Conservation (phyloP, 2,113 vertebrate species). For the Sceloporus tristichus region DNA sequence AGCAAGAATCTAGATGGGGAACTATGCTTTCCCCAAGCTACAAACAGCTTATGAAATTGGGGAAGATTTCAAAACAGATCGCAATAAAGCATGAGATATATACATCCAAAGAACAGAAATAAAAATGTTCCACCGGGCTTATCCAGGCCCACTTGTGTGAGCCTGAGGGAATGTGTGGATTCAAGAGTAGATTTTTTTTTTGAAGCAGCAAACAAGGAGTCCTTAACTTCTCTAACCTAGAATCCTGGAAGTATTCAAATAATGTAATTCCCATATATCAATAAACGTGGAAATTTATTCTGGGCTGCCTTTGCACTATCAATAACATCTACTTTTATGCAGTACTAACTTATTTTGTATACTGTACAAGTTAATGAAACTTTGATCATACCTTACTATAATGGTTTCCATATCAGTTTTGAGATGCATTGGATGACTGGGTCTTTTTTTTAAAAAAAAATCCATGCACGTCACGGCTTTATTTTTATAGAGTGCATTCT, state of each 20-base stretch:
- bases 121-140: too few relatives aligned
- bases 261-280: background rate
- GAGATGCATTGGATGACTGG: constrained; percentile 30
- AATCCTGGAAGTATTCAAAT: background rate
- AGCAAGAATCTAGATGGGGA: too few relatives aligned
- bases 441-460: background rate
- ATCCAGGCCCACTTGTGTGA: background rate
- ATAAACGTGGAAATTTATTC: constrained; percentile 2
- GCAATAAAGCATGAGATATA: background rate
- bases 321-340: constrained; percentile 2
- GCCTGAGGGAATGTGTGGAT: background rate
- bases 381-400: background rate
- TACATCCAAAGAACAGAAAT: background rate
- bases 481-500: constrained; percentile 9
- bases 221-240: background rate
- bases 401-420: constrained; percentile 21
- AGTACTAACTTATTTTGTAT: constrained; percentile 21
- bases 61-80: too few relatives aligned
- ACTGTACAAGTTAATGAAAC: constrained; percentile 21
- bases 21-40: too few relatives aligned
- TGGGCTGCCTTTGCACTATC: background rate
- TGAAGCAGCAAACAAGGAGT: constrained; percentile 31
- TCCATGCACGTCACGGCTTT: constrained; percentile 15
- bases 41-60: background rate
- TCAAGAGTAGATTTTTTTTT: background rate